phyloP scores from a whole-genome alignment of 2,113 vertebrate species.

The Proterorhinus semilunaris region DNA sequence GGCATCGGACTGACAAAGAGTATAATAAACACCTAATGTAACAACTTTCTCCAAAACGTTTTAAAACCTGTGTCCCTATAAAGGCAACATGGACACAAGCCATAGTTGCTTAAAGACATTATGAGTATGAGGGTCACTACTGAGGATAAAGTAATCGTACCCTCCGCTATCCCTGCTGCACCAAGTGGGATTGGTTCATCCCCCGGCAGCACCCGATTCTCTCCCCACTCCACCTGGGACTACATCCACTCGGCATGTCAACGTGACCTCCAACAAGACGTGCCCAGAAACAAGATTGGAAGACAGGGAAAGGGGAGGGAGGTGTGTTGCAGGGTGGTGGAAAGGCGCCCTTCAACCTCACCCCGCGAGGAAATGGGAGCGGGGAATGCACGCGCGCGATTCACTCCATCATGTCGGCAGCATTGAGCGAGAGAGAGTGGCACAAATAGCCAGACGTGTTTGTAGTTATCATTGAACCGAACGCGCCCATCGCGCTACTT shows the following conservation, averaged over 20 bases:
- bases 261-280: constrained; percentile 56
- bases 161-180: constrained; percentile 4
- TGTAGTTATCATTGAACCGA: constrained; percentile 60
- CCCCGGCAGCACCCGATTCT: constrained; percentile 55
- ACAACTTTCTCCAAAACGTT: too few relatives aligned
- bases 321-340: constrained; percentile 7
- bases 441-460: constrained; percentile 57
- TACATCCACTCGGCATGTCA: constrained; percentile 60
- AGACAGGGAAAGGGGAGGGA: constrained; percentile 13
- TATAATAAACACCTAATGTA: too few relatives aligned
- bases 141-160: constrained; percentile 13
- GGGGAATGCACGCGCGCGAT: constrained; percentile 37
- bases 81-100: not conserved
- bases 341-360: constrained; percentile 24
- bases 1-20: too few relatives aligned
- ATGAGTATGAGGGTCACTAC: not conserved
- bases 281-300: constrained; percentile 26
- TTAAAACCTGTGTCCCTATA: not conserved
- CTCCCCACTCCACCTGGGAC: constrained; percentile 50
- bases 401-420: constrained; percentile 66
- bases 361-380: constrained; percentile 30
- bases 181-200: constrained; percentile 48
- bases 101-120: not conserved
- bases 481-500: constrained; percentile 59
- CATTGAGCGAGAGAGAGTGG: constrained; percentile 39